Evolutionary conservation across 2,113 vertebrate genomes (phyloP).

Genomic region (Mandrillus leucophaeus): DNA sequence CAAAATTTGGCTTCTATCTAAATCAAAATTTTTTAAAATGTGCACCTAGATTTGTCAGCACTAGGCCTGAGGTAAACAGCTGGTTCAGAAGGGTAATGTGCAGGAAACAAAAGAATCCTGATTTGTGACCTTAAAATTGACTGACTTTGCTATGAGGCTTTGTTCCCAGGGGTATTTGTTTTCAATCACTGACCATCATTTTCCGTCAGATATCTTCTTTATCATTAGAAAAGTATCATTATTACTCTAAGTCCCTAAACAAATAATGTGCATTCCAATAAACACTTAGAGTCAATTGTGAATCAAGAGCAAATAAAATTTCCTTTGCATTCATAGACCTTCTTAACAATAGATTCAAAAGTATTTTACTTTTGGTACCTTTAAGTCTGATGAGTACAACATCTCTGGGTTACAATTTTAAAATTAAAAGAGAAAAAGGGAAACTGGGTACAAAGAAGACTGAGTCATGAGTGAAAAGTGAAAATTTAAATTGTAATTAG

Average conservation of each 20-base stretch:
- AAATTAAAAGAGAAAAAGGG: background rate
- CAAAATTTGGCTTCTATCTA: background rate
- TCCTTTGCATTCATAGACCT: background rate
- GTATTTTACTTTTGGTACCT: background rate
- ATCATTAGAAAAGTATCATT: background rate
- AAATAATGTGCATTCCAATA: background rate
- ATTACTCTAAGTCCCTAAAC: background rate
- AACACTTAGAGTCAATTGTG: background rate
- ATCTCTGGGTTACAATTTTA: background rate
- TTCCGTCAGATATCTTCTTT: background rate
- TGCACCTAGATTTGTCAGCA: background rate
- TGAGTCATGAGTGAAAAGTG: conserved; percentile 3
- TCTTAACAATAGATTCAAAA: conserved; percentile 2
- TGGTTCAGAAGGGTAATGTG: background rate
- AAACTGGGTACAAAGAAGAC: background rate
- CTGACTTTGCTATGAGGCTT: background rate
- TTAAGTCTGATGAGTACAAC: background rate
- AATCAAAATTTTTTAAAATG: background rate
- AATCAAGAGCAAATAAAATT: background rate
- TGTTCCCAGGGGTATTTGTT: background rate
- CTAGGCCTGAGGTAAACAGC: background rate
- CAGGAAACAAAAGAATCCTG: background rate
- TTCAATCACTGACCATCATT: background rate
- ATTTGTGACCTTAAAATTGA: background rate
- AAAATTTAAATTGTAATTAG: background rate